Conservation (phyloP, 2,113 vertebrate genomes). For the Meleagris gallopavo region DNA sequence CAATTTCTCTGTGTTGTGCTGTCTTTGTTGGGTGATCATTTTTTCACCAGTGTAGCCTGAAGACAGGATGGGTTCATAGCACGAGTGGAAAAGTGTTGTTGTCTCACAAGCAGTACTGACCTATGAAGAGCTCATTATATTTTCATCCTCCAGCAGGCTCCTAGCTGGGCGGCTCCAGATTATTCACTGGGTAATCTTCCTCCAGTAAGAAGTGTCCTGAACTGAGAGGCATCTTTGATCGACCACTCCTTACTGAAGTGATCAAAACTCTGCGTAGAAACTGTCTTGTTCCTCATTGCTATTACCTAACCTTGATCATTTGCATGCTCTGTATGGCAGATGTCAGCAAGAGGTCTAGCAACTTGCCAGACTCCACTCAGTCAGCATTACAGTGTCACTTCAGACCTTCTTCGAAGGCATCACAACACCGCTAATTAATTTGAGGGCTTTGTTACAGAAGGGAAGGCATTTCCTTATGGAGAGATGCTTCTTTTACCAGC, state of each 20-base stretch:
- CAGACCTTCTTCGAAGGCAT: neutral
- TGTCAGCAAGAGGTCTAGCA: neutral
- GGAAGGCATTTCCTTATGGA: neutral
- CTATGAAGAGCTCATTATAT: neutral
- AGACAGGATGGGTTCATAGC: constrained; percentile 23
- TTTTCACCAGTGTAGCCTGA: neutral
- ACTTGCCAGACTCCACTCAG: neutral
- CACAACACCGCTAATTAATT: neutral
- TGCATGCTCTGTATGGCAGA: neutral
- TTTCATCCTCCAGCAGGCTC: neutral
- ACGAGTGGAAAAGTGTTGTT: neutral
- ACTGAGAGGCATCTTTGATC: neutral
- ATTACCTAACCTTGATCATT: neutral
- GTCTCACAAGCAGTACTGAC: neutral
- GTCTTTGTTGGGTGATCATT: constrained; percentile 37
- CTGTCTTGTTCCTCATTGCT: neutral
- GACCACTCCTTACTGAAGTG: neutral
- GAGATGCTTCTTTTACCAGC: neutral
- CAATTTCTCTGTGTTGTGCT: constrained; percentile 29
- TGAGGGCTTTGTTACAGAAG: neutral
- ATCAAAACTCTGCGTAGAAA: fast-evolving
- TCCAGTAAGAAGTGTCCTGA: neutral
- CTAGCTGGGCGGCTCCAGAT: neutral
- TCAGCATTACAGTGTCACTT: neutral
- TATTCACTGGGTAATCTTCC: neutral